These are phyloP conservation scores for Leistus spinibarbis DNA, from an alignment of 2,888 invertebrate species.

Conservation along the genomic window DNA sequence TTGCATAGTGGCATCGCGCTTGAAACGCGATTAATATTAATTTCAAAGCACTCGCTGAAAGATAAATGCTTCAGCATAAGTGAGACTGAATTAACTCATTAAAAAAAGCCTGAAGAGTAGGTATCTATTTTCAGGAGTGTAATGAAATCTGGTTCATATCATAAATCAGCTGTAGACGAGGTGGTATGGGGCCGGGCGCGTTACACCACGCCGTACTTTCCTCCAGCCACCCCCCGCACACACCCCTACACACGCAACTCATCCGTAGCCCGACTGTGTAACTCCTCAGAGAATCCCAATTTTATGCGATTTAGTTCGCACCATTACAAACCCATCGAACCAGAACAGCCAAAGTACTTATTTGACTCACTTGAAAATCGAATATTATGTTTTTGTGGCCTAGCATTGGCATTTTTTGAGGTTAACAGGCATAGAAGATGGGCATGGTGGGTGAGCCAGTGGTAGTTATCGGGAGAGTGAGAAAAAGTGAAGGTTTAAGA, in stretches of 20 bases:
- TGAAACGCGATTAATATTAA: neutral
- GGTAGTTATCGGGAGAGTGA: too few relatives aligned
- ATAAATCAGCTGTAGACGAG: neutral
- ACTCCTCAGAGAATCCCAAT: slow-evolving; percentile 21
- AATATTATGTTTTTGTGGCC: too few relatives aligned
- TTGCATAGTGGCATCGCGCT: neutral
- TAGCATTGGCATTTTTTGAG: too few relatives aligned
- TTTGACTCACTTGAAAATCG: too few relatives aligned
- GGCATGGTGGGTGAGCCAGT: too few relatives aligned
- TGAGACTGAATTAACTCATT: neutral
- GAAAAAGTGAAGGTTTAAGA: too few relatives aligned
- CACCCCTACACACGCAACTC: neutral
- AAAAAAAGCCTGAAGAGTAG: neutral
- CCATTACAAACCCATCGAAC: slow-evolving; percentile 12
- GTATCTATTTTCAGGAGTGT: neutral
- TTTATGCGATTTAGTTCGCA: slow-evolving; percentile 21
- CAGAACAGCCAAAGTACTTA: too few relatives aligned
- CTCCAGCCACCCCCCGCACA: neutral
- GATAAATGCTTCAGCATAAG: neutral
- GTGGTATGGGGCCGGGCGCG: neutral
- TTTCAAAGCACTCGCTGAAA: neutral
- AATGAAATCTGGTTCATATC: slow-evolving; percentile 6
- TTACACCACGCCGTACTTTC: neutral
- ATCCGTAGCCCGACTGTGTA: neutral
- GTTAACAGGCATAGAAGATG: too few relatives aligned